Percentiles rank a stretch among this genome's conserved stretches.
Evolutionary conservation across 1,140 invertebrate genomes (phyloP).

Genomic region (Formica exsecta): DNA sequence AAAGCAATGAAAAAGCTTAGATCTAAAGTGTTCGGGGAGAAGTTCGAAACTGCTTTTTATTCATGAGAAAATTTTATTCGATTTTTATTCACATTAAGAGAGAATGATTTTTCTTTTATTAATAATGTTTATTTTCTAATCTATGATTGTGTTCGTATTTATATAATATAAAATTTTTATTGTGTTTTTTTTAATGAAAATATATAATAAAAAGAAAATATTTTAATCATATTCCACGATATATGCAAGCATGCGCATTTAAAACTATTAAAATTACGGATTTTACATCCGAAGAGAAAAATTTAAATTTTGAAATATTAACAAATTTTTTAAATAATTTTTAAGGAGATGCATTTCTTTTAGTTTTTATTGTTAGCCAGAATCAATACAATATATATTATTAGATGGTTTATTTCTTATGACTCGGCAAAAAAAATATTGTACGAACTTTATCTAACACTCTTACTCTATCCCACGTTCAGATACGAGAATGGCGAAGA

Average conservation of each 20-base stretch:
- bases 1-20: neutral
- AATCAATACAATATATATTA: neutral
- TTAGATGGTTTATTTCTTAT: neutral
- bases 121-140: neutral
- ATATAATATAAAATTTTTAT: neutral
- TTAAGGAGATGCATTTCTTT: neutral
- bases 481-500: conserved; percentile 96
- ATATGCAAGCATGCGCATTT: neutral
- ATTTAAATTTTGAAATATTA: neutral
- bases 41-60: neutral
- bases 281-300: neutral
- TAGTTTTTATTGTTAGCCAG: neutral
- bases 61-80: neutral
- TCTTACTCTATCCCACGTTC: neutral
- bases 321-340: neutral
- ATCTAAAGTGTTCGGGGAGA: neutral
- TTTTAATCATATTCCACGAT: neutral
- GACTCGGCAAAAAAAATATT: neutral
- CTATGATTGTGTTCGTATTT: neutral
- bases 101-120: neutral
- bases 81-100: neutral
- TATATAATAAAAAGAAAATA: neutral
- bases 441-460: neutral
- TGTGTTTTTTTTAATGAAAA: neutral
- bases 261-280: neutral